Base-by-base conservation (phyloP, 1,140 invertebrate species). In the Hormaphis cornu region DNA sequence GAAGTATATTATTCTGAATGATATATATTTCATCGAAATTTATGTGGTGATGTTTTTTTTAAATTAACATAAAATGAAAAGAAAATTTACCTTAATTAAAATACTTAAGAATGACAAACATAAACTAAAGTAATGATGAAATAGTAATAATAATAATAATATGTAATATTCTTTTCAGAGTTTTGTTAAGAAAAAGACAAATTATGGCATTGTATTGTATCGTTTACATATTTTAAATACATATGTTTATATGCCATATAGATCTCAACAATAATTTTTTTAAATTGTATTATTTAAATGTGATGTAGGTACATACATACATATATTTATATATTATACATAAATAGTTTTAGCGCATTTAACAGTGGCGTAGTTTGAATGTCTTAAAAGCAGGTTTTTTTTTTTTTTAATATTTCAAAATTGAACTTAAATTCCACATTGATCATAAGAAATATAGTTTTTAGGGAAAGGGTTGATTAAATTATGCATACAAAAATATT, bases 151-250 rank as follows among this genome's bases (percentile, higher is more conserved):
- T 48, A 46, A 63, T 30, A 63, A 22, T 42, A 50, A 58, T 18
- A 24, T 40, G 44, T 22, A 35, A n/a, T 24, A 18, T 50, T 50
- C 3, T 26, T 18, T 42, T 61, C 28, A 26, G 24, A 44, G 20
- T 61, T 61, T 42, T 0, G 44, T 33, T 44, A 61, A 61, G 40
- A 61, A 61, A 61, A 26, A 61, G 44, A 61, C 58, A 46, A 61
- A 61, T 30, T 61, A 61, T 61, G 58, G 58, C 58, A 44, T 61
- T 30, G 44, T 61, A 61, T 28, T 37, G 14, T 37, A 37, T 8
- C 6, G 14, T 37, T 37, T 37, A n/a, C n/a, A n/a, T n/a, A n/a
- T n/a, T n/a, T n/a, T n/a, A n/a, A n/a, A n/a, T n/a, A n/a, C n/a
- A n/a, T 37, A 37, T 14, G 14, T 37, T 37, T 8, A 37, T 37